Evolutionary conservation across 1,140 invertebrate species (phyloP), one percentile per base, ranked within the genome.

Genomic region (Musca domestica): DNA sequence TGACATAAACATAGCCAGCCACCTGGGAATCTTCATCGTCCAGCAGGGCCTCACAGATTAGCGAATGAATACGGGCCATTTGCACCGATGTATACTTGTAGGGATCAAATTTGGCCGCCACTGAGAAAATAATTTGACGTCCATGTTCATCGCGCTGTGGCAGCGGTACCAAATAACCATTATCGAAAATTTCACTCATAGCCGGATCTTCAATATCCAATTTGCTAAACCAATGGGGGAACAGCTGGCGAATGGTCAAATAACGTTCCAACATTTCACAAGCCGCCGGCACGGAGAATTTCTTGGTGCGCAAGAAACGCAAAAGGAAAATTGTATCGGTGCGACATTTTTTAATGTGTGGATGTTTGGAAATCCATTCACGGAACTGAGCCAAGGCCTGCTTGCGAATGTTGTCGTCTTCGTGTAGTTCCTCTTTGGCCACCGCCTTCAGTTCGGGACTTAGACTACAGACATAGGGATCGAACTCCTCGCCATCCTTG

Each of bases 241-340:
- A 90, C 63, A 92, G 80, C 74, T 92, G 89, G 20, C 92, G 86
- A 67, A 94, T 91, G 7, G 89, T 90, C 15, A 95, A 84, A 76
- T 95, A 96, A 15, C 90, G 87, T 76, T 95, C 91, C 52, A 96
- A 81, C 87, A 95, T 92, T 56, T 92, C 89, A 74, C 93, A 92
- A 0, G 94, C 91, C 74, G 91, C 85, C 0, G 91, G 91, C 15
- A 95, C 86, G 47, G 91, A 91, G 78, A 93, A 95, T 77, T 95
- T 95, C 77, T 93, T 92, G 2, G 91, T 92, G 15, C 93, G 86
- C 1, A 95, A 85, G 75, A 95, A 95, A 51, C 93, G 86, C 17
- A 95, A 83, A 14, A 95, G 85, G 75, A 95, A 95, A 10, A 88
- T 84, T 0, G 89, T 81, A 81, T 95, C 91, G 54, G 88, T 92